phyloP scores from a whole-genome alignment of 2,113 vertebrate species.

The Syngnathus floridae region DNA sequence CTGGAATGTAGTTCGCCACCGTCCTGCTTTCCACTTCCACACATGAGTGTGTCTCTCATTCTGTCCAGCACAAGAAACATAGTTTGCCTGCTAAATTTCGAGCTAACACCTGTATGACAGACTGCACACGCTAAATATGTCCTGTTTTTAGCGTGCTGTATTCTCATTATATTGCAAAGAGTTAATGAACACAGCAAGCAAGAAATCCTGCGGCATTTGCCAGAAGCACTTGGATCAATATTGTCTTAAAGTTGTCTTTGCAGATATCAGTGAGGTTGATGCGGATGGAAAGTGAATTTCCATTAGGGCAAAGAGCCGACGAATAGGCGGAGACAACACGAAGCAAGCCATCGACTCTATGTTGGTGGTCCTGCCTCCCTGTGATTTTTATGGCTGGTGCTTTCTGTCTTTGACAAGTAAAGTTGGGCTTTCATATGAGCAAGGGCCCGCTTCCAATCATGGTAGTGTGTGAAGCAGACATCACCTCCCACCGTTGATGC shows the following conservation, averaged over 20 bases:
- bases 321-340: slow-evolving; percentile 21
- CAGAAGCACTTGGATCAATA: slow-evolving; percentile 41
- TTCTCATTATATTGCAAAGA: too few relatives aligned
- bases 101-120: slow-evolving; percentile 18
- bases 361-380: slow-evolving; percentile 55
- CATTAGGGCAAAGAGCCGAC: slow-evolving; percentile 20
- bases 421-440: slow-evolving; percentile 25
- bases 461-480: slow-evolving; percentile 10
- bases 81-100: slow-evolving; percentile 27
- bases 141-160: too few relatives aligned
- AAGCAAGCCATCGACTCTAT: slow-evolving; percentile 32
- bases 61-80: slow-evolving; percentile 36
- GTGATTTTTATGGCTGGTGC: slow-evolving; percentile 44
- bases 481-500: slow-evolving; percentile 6
- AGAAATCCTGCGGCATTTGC: slow-evolving; percentile 13
- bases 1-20: slow-evolving; percentile 45
- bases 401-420: slow-evolving; percentile 38
- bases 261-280: slow-evolving; percentile 38
- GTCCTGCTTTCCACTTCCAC: slow-evolving; percentile 38
- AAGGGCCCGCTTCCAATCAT: slow-evolving; percentile 20
- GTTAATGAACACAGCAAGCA: neutral
- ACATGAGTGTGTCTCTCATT: slow-evolving; percentile 37
- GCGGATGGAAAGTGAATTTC: slow-evolving; percentile 34
- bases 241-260: slow-evolving; percentile 39
- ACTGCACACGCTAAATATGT: slow-evolving; percentile 1